These are phyloP conservation scores for Geopemphigus sp. DNA, from an alignment of 1,140 invertebrate genomes.

Conservation along the genomic window DNA sequence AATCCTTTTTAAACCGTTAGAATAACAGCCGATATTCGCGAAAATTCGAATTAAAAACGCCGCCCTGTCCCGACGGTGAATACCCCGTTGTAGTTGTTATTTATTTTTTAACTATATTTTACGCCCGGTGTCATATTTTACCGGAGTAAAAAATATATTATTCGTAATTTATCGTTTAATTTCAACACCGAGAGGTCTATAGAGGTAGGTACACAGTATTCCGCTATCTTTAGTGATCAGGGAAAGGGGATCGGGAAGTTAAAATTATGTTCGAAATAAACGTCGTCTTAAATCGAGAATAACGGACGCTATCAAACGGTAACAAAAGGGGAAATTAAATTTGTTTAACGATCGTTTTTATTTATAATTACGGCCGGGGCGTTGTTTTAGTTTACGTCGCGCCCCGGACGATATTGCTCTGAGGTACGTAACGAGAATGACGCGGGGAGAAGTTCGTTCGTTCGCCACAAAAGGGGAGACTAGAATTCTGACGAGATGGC, in stretches of 20 bases:
- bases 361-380: constrained; percentile 34
- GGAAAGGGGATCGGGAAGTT: constrained; percentile 19
- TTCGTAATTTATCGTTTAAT: constrained; percentile 37
- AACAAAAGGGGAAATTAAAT: constrained; percentile 25
- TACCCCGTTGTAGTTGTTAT: too few relatives aligned
- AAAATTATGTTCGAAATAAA: constrained; percentile 35
- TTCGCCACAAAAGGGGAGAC: background rate
- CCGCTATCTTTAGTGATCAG: constrained; percentile 27
- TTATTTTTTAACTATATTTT: background rate
- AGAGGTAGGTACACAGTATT: background rate
- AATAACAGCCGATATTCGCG: too few relatives aligned
- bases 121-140: background rate
- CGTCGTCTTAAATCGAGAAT: constrained; percentile 36
- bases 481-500: constrained; percentile 25
- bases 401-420: constrained; percentile 10
- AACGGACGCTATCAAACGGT: constrained; percentile 21
- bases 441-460: constrained; percentile 3
- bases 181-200: background rate
- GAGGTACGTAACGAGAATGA: constrained; percentile 2
- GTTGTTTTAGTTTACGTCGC: constrained; percentile 41
- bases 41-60: too few relatives aligned
- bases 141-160: background rate
- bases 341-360: constrained; percentile 42
- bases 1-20: too few relatives aligned
- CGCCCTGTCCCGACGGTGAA: too few relatives aligned